Evolutionary conservation across 2,888 invertebrate genomes (phyloP).

Genomic region (Drosophila emarginata): DNA sequence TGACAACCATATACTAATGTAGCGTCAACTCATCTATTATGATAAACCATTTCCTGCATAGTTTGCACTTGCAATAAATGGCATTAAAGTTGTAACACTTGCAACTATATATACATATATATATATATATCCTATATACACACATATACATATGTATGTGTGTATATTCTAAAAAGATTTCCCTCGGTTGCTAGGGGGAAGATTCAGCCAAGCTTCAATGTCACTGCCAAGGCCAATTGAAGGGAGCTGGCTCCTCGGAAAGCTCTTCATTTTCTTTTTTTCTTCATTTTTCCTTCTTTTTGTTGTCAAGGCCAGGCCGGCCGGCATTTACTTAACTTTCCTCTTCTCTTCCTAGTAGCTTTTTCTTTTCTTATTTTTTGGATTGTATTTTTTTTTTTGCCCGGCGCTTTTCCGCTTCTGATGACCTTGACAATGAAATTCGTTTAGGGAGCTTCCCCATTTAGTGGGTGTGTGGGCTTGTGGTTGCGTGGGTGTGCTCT

Average conservation of each 20-base stretch:
- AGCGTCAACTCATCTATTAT: slow-evolving; percentile 58
- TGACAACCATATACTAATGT: not conserved
- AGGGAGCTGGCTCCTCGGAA: slow-evolving; percentile 45
- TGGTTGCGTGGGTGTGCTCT: slow-evolving; percentile 27
- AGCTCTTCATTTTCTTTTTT: slow-evolving; percentile 38
- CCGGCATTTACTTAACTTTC: slow-evolving; percentile 47
- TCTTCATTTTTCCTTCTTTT: slow-evolving; percentile 32
- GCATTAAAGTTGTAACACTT: slow-evolving; percentile 32
- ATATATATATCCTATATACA: too few relatives aligned
- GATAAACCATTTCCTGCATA: slow-evolving; percentile 64
- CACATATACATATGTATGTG: too few relatives aligned
- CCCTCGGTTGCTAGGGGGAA: slow-evolving; percentile 34
- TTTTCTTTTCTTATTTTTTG: not conserved
- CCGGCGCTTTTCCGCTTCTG: slow-evolving; percentile 48
- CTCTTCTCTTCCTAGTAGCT: slow-evolving; percentile 7
- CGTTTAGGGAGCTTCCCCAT: slow-evolving; percentile 57
- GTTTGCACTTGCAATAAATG: slow-evolving; percentile 45
- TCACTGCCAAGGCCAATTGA: slow-evolving; percentile 63
- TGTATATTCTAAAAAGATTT: slow-evolving; percentile 22
- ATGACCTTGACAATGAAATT: slow-evolving; percentile 64
- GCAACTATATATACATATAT: not conserved
- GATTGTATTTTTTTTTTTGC: too few relatives aligned
- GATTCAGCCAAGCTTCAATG: slow-evolving; percentile 50
- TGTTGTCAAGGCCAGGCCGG: slow-evolving; percentile 64
- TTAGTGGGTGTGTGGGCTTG: slow-evolving; percentile 7